These are phyloP conservation scores for Seriola aureovittata DNA, from an alignment of 2,113 vertebrate genomes.

Conservation along the genomic window DNA sequence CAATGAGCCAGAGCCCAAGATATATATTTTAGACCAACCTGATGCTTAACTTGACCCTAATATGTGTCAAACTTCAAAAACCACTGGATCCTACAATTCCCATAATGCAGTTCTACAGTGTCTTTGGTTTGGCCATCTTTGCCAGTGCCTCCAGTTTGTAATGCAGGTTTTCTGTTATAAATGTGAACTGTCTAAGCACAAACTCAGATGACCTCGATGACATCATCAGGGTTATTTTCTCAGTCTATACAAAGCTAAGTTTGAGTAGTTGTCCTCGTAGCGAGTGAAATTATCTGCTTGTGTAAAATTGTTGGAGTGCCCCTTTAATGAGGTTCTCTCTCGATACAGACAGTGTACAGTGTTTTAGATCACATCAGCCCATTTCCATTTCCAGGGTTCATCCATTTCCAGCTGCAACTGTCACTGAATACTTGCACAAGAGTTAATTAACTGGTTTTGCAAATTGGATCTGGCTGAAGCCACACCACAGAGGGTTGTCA, in stretches of 20 bases:
- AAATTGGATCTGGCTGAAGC: conserved; percentile 1
- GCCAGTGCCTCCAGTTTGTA: background rate
- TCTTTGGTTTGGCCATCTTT: background rate
- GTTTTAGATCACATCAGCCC: background rate
- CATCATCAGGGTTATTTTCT: background rate
- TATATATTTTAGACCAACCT: background rate
- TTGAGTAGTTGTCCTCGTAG: background rate
- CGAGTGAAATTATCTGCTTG: background rate
- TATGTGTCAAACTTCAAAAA: background rate
- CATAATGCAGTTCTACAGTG: background rate
- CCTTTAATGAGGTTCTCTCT: background rate
- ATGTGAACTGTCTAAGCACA: background rate
- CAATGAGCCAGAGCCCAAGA: background rate
- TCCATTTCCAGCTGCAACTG: background rate
- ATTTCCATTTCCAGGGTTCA: background rate
- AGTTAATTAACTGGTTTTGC: conserved; percentile 1
- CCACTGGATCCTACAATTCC: no score
- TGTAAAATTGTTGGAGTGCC: background rate
- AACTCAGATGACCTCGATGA: background rate
- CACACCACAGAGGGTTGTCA: background rate
- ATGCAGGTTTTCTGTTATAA: background rate
- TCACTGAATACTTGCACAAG: background rate
- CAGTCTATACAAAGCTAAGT: background rate
- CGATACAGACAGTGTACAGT: background rate
- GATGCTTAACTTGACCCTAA: background rate